Evolutionary conservation across 2,888 invertebrate species (phyloP), one percentile per base, ranked within the genome.

Genomic region (Notodonta dromedarius): DNA sequence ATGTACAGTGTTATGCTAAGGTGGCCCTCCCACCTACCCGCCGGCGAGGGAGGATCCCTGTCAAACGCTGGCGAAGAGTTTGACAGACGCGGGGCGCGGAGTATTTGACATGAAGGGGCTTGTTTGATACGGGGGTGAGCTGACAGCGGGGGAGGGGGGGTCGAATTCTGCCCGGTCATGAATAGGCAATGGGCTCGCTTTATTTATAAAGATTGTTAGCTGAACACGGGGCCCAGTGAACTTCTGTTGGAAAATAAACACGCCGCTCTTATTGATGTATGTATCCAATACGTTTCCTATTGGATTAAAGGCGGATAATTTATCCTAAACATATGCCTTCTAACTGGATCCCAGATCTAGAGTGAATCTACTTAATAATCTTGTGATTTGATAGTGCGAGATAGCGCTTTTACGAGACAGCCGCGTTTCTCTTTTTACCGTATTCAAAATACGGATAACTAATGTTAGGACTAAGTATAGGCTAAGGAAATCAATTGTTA

Each of bases 91-190:
- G 91, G 93, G 92, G 93, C 88, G 91, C 89, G 90, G 92, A 92
- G 93, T 91, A 90, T 93, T 93, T 93, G 93, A 93, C 93, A 91
- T 93, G 93, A 93, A 93, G 93, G 93, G 93, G 92, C 93, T 91
- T 91, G 92, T 92, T 93, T 93, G 92, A 93, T 92, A 91, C 92
- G 90, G 91, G 91, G 90, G 89, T 83, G 86, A 85, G 72, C 86
- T 83, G 84, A 80, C 85, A 85, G 87, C 82, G 83, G 81, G 83
- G 85, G 85, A 24, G 24, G 86, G 86, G 87, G 88, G 87, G 86
- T 77, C 72, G 76, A 91, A 93, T 91, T 93, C 86, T 91, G 92
- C 92, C 90, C 90, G 90, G 92, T 93, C 93, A 93, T 93, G 93
- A 93, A 93, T 93, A 93, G 91, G 93, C 93, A 92, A 93, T 93